Evolutionary conservation across 2,888 invertebrate species (phyloP).

Genomic region (Polietes domitor): DNA sequence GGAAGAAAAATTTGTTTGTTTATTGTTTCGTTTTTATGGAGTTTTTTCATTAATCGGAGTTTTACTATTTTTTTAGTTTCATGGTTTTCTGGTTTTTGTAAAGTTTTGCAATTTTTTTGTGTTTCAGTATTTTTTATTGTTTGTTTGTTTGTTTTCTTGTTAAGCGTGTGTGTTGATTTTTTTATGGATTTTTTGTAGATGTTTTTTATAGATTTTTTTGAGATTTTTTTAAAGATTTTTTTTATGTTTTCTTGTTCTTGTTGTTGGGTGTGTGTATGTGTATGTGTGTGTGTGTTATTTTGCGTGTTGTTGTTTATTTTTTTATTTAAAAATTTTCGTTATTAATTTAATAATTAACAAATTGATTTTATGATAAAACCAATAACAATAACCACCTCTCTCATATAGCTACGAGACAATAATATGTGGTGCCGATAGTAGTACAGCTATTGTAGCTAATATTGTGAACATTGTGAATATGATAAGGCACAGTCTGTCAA

Average conservation of each 20-base stretch:
- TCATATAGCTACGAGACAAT: conserved; percentile 82
- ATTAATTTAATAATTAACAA: conserved; percentile 82
- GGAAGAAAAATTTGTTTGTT: conserved; percentile 36
- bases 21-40: conserved; percentile 56
- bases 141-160: conserved; percentile 30
- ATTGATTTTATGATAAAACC: conserved; percentile 82
- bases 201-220: conserved; percentile 64
- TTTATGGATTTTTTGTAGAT: conserved; percentile 44
- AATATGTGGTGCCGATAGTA: conserved; percentile 96
- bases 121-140: conserved; percentile 19
- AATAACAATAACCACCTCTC: conserved; percentile 82
- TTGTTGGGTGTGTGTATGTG: conserved; percentile 69
- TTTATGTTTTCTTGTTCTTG: conserved; percentile 66
- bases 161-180: conserved; percentile 38
- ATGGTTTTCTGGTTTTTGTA: conserved; percentile 52
- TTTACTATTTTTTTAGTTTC: conserved; percentile 67
- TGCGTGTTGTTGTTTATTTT: conserved; percentile 70
- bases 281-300: conserved; percentile 69
- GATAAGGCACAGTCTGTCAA: conserved; percentile 99
- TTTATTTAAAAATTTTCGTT: conserved; percentile 81
- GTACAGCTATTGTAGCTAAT: conserved; percentile 97
- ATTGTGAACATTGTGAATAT: conserved; percentile 99
- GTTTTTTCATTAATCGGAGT: conserved; percentile 24
- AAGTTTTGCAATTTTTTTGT: conserved; percentile 59
- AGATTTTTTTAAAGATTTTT: conserved; percentile 78